Base-by-base conservation (phyloP, 2,113 vertebrate species). In the Ceyx cyanopectus region DNA sequence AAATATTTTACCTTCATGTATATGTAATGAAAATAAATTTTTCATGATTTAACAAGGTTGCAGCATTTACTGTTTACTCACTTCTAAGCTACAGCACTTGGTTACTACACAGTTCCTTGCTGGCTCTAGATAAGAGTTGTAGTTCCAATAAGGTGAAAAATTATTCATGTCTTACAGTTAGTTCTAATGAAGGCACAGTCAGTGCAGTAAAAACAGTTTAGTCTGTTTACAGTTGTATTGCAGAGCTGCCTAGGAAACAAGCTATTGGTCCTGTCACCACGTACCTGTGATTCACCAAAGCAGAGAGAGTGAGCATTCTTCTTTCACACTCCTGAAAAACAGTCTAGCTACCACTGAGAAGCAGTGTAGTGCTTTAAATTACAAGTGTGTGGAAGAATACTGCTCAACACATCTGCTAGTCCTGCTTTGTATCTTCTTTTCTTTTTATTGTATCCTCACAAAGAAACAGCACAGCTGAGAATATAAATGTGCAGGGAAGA, bases 11-110 rank as follows among this genome's bases (percentile, higher is more conserved):
- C 92, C 91, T 96, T 97, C 94, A 94, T 97, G 75, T 97, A 81
- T 97, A 96, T 96, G 87, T 95, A 96, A 96, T 96, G 95, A 95
- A 93, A 97, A 97, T 97, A 97, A 95, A 96, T 92, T 97, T 97
- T 97, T 97, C 93, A 96, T 97, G 87, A 97, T 97, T 97, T 97
- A 97, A 96, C 94, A 85, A 92, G 69, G 60, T 95, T 91, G 89
- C 79, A 87, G 77, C 92, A 93, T 87, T 78, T 91, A 87, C 45
- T 97, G 66, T 81, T 95, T 79, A 94, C 85, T 86, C 34, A 43
- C 32, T 86, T 87, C 73, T 92, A 58, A 94, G 87, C 76, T 94
- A 54, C 21, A 68, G 53, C 43, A 26, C 32, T 80, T 67, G 43
- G 43, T 72, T 82, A 51, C 14, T 3, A 6, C 50, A 8, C 9